Percentiles rank a stretch among this genome's conserved stretches.
phyloP scores from a whole-genome alignment of 2,113 vertebrate species.

The Felis catus region F.catus_Fca126_mat1.0 CM031420.1:113001501-113002000 shows the following conservation, averaged over 20 bases:
- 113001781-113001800: neutral
- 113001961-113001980: neutral
- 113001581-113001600: conserved; percentile 48
- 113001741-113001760: neutral
- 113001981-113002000: neutral
- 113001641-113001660: neutral
- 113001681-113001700: neutral
- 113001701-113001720: neutral
- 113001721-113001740: neutral
- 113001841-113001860: neutral
- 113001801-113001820: neutral
- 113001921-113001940: neutral
- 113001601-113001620: neutral
- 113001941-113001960: neutral
- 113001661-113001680: neutral
- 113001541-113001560: conserved; percentile 3
- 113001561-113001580: conserved; percentile 38
- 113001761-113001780: neutral
- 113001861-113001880: no score
- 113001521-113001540: neutral
- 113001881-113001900: neutral
- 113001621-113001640: conserved; percentile 24
- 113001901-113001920: neutral
- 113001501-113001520: neutral
- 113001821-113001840: accelerated